Conservation (phyloP, 2,888 invertebrate species). For the Trichacis sp. region DNA sequence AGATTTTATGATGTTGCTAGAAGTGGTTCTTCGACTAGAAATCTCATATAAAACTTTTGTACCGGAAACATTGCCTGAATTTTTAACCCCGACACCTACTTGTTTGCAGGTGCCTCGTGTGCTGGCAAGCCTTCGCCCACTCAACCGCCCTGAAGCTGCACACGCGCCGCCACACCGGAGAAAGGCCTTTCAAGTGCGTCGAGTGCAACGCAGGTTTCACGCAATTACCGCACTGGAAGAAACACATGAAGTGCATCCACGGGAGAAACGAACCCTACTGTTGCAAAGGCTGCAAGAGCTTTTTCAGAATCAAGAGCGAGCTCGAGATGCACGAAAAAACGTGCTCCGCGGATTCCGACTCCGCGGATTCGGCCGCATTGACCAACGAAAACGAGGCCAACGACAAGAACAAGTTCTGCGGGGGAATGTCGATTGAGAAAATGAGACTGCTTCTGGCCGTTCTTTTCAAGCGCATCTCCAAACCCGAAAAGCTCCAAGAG, state of each 20-base stretch:
- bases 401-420: conserved; percentile 65
- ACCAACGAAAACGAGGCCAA: conserved; percentile 43
- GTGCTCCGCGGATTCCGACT: conserved; percentile 47
- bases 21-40: too few relatives aligned
- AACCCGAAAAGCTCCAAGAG: conserved; percentile 81
- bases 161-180: conserved; percentile 85
- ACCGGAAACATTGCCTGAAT: too few relatives aligned
- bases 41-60: too few relatives aligned
- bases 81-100: neutral
- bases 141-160: conserved; percentile 88
- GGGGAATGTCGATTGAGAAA: conserved; percentile 77
- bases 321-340: conserved; percentile 75
- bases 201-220: conserved; percentile 78
- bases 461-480: conserved; percentile 84
- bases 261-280: conserved; percentile 83
- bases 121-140: conserved; percentile 84
- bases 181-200: conserved; percentile 83
- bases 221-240: conserved; percentile 88
- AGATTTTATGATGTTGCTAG: too few relatives aligned
- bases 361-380: conserved; percentile 29
- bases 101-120: conserved; percentile 77
- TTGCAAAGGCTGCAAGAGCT: conserved; percentile 79
- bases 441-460: conserved; percentile 86
- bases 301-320: conserved; percentile 82
- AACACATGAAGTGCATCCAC: conserved; percentile 89